Evolutionary conservation across 2,797 vertebrate species (phyloP).

Genomic region (Falco peregrinus): DNA sequence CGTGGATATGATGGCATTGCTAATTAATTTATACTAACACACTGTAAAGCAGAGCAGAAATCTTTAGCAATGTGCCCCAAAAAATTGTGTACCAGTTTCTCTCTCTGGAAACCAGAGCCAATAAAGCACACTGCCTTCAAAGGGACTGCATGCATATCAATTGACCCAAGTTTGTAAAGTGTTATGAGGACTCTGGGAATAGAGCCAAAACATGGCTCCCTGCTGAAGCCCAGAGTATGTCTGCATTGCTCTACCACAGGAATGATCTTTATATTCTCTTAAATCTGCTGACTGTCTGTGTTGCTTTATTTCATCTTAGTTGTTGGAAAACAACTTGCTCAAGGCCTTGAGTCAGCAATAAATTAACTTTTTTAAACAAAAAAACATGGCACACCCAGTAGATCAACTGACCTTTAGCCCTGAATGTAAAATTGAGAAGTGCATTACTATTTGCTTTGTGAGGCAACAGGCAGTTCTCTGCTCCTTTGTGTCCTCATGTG

Average conservation of each 20-base stretch:
- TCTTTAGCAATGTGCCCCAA: not conserved
- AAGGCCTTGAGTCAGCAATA: conserved; percentile 19
- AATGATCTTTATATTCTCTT: not conserved
- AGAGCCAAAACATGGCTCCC: not conserved
- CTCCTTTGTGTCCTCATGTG: not conserved
- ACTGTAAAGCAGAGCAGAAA: not conserved
- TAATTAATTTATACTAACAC: not conserved
- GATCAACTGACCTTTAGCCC: conserved; percentile 8
- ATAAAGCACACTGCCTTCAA: not conserved
- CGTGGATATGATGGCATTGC: accelerated
- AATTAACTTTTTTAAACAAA: conserved; percentile 8
- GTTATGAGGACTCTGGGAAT: not conserved
- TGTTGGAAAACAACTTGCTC: conserved; percentile 22
- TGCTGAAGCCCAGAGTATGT: not conserved
- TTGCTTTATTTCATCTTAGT: not conserved
- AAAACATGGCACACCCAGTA: not conserved
- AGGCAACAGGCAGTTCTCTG: not conserved
- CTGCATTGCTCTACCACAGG: not conserved
- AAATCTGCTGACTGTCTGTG: not conserved
- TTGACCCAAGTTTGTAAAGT: not conserved
- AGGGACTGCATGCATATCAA: not conserved
- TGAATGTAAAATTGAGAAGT: not conserved
- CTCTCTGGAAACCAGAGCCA: not conserved
- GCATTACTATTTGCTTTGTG: conserved; percentile 19
- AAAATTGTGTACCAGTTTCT: not conserved